Conservation (phyloP, 1,140 invertebrate genomes). For the Gryllus bimaculatus region DNA sequence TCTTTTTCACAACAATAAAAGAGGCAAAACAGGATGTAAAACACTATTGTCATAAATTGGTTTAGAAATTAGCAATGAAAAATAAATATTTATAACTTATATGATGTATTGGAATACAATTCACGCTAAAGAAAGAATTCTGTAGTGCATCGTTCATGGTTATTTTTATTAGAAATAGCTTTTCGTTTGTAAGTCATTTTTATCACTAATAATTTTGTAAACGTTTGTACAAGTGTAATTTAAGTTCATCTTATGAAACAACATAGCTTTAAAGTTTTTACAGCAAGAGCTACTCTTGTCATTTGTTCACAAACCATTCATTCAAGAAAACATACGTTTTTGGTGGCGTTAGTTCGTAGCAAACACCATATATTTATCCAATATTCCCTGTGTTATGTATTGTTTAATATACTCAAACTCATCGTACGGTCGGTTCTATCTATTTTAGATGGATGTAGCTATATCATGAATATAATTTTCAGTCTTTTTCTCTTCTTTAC, state of each 20-base stretch:
- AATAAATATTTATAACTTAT: neutral
- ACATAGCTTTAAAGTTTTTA: neutral
- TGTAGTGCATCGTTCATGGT: neutral
- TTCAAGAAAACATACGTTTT: neutral
- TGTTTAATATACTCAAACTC: neutral
- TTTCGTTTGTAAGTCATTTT: neutral
- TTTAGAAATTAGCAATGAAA: neutral
- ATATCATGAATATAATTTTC: neutral
- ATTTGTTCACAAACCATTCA: neutral
- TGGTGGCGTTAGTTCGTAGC: neutral
- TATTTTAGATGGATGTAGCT: neutral
- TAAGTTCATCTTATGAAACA: neutral
- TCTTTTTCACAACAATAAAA: too few relatives aligned
- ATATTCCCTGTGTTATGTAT: neutral
- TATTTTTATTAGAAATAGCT: neutral
- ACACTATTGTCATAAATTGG: neutral
- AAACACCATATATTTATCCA: neutral
- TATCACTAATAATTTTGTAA: neutral
- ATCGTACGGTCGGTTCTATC: neutral
- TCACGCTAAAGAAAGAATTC: neutral
- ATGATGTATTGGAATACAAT: neutral
- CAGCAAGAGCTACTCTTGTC: neutral
- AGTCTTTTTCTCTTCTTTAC: neutral
- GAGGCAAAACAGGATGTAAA: neutral
- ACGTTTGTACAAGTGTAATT: neutral